Percentiles rank a stretch among this genome's conserved stretches.
Evolutionary conservation across 23 tunicate species (phyloP).

Genomic region (Styela clava): DNA sequence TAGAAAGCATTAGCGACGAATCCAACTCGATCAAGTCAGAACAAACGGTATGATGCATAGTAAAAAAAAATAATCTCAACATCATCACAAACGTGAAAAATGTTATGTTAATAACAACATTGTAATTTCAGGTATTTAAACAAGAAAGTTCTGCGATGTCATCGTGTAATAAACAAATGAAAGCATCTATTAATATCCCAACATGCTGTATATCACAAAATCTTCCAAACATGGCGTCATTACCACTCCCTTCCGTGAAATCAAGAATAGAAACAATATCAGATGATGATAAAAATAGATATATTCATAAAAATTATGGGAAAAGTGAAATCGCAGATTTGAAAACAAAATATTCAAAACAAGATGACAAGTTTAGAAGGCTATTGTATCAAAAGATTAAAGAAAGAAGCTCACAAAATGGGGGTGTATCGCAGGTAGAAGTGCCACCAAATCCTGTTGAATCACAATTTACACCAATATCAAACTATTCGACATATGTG

Average conservation of each 20-base stretch:
- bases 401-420: not conserved
- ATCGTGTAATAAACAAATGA: not conserved
- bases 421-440: too few species aligned
- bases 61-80: too few species aligned
- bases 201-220: not conserved
- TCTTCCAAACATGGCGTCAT: not conserved
- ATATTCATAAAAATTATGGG: not conserved
- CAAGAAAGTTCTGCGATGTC: not conserved
- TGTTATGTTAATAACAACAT: too few species aligned
- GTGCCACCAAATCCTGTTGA: too few species aligned
- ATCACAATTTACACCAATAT: too few species aligned
- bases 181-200: not conserved
- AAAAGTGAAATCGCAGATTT: not conserved
- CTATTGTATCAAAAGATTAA: not conserved
- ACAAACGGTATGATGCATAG: constrained; percentile 2
- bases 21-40: not conserved
- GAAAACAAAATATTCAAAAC: not conserved
- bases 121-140: not conserved
- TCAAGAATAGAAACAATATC: not conserved
- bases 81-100: too few species aligned
- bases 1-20: constrained; percentile 46
- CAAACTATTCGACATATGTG: too few species aligned
- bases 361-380: not conserved
- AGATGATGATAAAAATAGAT: not conserved
- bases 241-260: not conserved